Percentiles rank a stretch among this genome's conserved stretches.
Conservation (phyloP, 2,113 vertebrate species). For the Cepphus grylle region DNA sequence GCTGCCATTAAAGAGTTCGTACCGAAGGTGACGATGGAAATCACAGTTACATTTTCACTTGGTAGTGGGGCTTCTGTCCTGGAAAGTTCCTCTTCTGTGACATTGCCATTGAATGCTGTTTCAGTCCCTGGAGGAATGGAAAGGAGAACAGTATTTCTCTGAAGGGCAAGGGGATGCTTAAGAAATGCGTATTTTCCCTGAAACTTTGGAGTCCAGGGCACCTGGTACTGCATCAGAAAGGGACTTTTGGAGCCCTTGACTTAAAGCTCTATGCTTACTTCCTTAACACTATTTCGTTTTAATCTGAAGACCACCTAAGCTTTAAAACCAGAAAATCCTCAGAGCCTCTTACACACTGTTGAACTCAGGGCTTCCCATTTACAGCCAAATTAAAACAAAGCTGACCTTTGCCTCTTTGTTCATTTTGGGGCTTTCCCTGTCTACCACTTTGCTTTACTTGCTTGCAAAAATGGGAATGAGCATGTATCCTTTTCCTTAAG, state of each 20-base stretch:
- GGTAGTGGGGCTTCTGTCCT: background rate
- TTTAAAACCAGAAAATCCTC: background rate
- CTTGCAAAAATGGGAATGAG: background rate
- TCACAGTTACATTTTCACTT: background rate
- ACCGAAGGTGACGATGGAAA: background rate
- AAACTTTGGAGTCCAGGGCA: background rate
- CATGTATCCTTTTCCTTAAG: background rate
- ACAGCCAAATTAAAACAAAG: background rate
- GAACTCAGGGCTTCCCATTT: background rate
- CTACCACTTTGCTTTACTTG: background rate
- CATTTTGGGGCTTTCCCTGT: background rate
- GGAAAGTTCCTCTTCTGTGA: background rate
- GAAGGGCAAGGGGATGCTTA: background rate
- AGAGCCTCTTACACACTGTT: too few species aligned
- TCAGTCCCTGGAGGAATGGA: background rate
- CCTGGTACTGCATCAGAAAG: background rate
- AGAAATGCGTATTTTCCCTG: background rate
- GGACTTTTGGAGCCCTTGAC: background rate
- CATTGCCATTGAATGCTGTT: background rate
- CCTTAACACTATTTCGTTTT: fast-evolving
- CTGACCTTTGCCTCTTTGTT: background rate
- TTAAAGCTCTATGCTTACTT: background rate
- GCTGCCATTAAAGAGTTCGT: background rate
- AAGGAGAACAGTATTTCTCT: background rate
- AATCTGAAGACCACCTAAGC: background rate